These are phyloP conservation scores for Chrosomus eos DNA, from an alignment of 2,797 vertebrate species.

Conservation along the genomic window DNA sequence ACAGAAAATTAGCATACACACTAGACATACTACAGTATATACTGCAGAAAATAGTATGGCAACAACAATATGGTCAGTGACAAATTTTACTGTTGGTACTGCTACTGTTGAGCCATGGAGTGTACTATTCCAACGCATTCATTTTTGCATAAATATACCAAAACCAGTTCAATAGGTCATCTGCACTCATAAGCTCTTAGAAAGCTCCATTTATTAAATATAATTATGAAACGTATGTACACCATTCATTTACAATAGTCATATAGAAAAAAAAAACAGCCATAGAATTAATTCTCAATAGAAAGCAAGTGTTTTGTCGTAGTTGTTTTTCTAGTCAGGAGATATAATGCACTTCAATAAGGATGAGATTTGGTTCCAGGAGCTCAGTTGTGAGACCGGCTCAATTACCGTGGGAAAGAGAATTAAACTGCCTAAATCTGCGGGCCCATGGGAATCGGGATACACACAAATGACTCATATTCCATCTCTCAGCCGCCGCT, in stretches of 20 bases:
- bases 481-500: conserved; percentile 1
- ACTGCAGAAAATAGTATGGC: neutral
- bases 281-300: conserved; percentile 56
- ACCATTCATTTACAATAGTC: conserved; percentile 62
- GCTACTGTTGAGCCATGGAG: neutral
- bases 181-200: conserved; percentile 54
- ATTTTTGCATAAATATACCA: conserved; percentile 16
- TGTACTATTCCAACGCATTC: neutral
- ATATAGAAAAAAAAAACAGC: conserved; percentile 55
- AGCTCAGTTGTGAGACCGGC: conserved; percentile 19
- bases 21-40: neutral
- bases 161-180: conserved; percentile 33
- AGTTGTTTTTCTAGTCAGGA: conserved; percentile 32
- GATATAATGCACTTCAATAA: conserved; percentile 56
- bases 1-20: neutral
- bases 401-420: conserved; percentile 35
- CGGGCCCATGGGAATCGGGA: conserved; percentile 1
- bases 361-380: conserved; percentile 30
- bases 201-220: conserved; percentile 66
- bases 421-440: conserved; percentile 30
- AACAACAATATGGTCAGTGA: neutral
- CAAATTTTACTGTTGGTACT: no score
- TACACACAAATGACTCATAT: conserved; percentile 32
- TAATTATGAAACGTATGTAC: conserved; percentile 65
- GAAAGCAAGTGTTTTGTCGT: conserved; percentile 43